Conservation (phyloP, 2,797 vertebrate species). For the Cryptoprocta ferox region DNA sequence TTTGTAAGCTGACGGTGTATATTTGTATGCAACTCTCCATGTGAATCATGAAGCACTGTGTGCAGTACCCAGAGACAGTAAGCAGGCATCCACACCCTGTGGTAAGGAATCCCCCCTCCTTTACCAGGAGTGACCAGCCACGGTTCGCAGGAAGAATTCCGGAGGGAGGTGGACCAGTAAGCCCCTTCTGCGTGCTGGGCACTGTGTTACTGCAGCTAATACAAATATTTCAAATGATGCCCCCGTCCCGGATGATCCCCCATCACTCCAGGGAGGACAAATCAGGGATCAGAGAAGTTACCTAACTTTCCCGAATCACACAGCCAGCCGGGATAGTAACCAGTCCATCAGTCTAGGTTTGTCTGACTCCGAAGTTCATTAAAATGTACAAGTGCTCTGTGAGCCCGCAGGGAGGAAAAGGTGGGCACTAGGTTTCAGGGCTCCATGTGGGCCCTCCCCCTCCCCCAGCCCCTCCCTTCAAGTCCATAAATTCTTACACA, state of each 20-base stretch:
- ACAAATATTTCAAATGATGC: background rate
- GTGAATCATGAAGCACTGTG: background rate
- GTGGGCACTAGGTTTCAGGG: background rate
- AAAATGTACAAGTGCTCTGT: slow-evolving; percentile 28
- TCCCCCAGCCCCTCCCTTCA: slow-evolving; percentile 71
- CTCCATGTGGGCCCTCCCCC: background rate
- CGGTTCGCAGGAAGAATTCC: background rate
- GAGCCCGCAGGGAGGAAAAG: background rate
- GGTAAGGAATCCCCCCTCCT: background rate
- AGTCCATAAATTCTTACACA: slow-evolving; percentile 88
- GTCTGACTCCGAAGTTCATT: slow-evolving; percentile 24
- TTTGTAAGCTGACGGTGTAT: background rate
- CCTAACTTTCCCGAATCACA: background rate
- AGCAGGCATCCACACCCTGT: background rate
- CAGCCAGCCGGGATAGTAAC: background rate
- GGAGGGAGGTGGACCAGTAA: background rate
- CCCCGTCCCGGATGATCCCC: background rate
- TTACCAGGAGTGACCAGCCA: background rate
- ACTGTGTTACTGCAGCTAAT: background rate
- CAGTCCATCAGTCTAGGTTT: background rate
- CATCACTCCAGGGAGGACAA: background rate
- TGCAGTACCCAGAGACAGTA: background rate
- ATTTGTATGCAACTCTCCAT: background rate
- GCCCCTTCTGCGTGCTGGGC: background rate
- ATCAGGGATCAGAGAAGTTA: slow-evolving; percentile 8